phyloP scores from a whole-genome alignment of 2,797 vertebrate genomes.

The Bucorvus abyssinicus region DNA sequence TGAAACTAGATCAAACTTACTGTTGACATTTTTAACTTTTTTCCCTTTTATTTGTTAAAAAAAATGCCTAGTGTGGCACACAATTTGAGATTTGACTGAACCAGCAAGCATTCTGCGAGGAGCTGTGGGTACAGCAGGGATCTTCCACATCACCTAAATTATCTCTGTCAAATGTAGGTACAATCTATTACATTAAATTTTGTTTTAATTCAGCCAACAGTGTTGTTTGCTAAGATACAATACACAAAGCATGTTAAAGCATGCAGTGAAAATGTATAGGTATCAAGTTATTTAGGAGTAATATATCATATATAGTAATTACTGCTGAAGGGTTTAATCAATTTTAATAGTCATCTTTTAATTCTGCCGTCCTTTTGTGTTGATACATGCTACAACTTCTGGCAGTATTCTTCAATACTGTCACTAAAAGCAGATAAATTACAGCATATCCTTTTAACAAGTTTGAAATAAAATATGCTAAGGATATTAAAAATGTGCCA shows the following conservation, averaged over 20 bases:
- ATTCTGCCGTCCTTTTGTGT: constrained; percentile 37
- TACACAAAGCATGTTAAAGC: neutral
- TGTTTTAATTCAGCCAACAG: neutral
- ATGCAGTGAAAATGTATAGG: neutral
- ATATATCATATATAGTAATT: neutral
- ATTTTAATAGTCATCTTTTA: constrained; percentile 36
- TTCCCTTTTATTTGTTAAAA: neutral
- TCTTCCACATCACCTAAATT: neutral
- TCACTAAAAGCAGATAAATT: constrained; percentile 66
- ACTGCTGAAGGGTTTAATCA: neutral
- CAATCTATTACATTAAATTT: neutral
- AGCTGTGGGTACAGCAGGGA: neutral
- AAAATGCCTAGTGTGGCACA: neutral
- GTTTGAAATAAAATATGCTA: constrained; percentile 56
- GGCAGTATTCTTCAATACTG: constrained; percentile 48
- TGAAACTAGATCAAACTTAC: neutral
- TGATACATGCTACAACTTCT: constrained; percentile 60
- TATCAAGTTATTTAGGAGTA: constrained; percentile 7
- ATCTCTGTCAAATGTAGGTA: neutral
- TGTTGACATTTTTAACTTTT: neutral
- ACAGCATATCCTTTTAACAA: constrained; percentile 62
- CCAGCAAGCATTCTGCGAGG: neutral
- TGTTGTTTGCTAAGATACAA: neutral
- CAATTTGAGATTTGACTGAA: neutral
- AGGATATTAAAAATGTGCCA: constrained; percentile 64